Evolutionary conservation across 2,113 vertebrate species (phyloP).

Genomic region (Daubentonia madagascariensis): DNA sequence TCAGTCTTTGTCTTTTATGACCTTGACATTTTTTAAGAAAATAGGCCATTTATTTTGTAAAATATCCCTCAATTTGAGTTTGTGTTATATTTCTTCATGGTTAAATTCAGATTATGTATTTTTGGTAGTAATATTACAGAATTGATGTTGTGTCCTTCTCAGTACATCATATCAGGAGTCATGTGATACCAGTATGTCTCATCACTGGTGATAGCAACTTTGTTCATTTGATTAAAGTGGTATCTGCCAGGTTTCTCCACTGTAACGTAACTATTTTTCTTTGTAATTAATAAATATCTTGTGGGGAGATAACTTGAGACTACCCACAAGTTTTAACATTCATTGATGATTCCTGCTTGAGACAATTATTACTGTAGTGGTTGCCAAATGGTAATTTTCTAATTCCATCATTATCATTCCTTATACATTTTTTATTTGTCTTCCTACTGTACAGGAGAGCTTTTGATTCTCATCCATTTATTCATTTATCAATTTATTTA

Average conservation of each 20-base stretch:
- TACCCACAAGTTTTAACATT: neutral
- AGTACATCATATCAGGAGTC: neutral
- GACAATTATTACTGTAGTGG: neutral
- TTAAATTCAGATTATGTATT: neutral
- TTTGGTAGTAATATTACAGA: neutral
- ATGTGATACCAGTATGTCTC: neutral
- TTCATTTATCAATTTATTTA: neutral
- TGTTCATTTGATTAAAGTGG: neutral
- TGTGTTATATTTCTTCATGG: neutral
- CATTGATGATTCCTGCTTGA: constrained; percentile 36
- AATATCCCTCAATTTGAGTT: constrained; percentile 4
- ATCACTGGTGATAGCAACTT: neutral
- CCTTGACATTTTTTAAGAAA: neutral
- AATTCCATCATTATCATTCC: constrained; percentile 24
- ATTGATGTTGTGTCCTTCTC: neutral
- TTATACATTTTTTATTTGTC: neutral
- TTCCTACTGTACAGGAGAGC: neutral
- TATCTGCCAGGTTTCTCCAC: neutral
- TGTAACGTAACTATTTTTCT: neutral
- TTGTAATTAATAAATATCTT: constrained; percentile 25
- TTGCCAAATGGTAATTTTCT: constrained; percentile 16
- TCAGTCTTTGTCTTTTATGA: constrained; percentile 46
- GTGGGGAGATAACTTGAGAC: neutral
- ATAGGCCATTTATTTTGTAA: neutral
- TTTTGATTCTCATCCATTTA: neutral